Evolutionary conservation across 1,140 invertebrate species (phyloP).

Genomic region (Sycophaga agraensis): DNA sequence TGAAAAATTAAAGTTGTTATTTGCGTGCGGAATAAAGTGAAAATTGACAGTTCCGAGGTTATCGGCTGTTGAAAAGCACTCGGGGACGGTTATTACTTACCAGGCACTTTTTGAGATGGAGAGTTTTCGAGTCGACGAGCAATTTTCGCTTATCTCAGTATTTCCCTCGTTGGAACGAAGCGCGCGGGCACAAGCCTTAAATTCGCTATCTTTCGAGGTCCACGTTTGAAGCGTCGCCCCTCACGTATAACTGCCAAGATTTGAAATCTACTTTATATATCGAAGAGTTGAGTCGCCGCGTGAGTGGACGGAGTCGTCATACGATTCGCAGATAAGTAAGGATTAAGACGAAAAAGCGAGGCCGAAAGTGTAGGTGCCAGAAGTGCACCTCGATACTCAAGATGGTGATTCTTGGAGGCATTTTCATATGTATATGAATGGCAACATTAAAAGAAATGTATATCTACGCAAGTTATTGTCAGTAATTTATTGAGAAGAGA

Average conservation of each 20-base stretch:
- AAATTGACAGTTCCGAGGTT: no score
- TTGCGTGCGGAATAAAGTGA: no score
- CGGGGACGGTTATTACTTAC: no score
- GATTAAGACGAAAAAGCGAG: not conserved
- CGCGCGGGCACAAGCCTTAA: no score
- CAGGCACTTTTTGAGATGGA: no score
- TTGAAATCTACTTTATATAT: constrained; percentile 26
- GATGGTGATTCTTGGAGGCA: constrained; percentile 4
- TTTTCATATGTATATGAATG: constrained; percentile 24
- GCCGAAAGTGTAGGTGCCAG: not conserved
- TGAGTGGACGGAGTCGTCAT: constrained; percentile 15
- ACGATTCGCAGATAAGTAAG: constrained; percentile 14
- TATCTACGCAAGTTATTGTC: constrained; percentile 28
- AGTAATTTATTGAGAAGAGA: constrained; percentile 23
- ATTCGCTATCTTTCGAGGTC: not conserved
- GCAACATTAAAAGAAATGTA: constrained; percentile 25
- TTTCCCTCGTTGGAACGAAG: no score
- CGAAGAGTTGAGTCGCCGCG: constrained; percentile 14
- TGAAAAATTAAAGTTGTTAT: no score
- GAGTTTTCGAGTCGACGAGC: no score
- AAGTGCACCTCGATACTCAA: not conserved
- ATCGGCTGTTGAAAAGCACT: no score
- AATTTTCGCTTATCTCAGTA: no score
- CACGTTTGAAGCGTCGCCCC: constrained; percentile 24
- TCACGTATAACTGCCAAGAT: constrained; percentile 7